Percentiles rank a stretch among this genome's conserved stretches.
Evolutionary conservation across 2,797 vertebrate species (phyloP).

Genomic region (Salmo trutta): DNA sequence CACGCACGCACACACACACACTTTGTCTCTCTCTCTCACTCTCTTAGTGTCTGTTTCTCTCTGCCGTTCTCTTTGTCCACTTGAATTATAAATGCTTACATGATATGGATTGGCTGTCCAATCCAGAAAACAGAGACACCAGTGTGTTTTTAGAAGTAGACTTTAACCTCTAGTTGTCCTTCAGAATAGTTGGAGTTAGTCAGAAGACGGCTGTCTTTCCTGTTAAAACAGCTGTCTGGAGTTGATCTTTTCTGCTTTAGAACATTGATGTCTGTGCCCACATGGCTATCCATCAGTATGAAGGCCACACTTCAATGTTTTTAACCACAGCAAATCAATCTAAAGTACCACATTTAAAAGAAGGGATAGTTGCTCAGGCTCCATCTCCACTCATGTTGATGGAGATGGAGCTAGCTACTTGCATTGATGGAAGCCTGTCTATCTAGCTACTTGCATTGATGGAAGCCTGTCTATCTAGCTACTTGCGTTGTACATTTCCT

Average conservation of each 20-base stretch:
- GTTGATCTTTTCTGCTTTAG: neutral
- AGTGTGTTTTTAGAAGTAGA: neutral
- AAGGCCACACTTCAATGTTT: too few relatives aligned
- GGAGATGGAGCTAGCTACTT: too few relatives aligned
- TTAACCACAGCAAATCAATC: too few relatives aligned
- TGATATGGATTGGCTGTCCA: neutral
- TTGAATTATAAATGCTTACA: neutral
- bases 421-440: too few relatives aligned
- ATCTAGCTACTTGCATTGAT: too few relatives aligned
- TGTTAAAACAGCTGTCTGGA: neutral
- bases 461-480: too few relatives aligned
- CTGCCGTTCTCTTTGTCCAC: slow-evolving; percentile 14
- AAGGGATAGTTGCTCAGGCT: too few relatives aligned
- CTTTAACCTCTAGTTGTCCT: neutral
- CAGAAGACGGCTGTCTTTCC: too few relatives aligned
- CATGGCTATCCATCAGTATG: neutral
- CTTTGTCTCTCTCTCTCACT: slow-evolving; percentile 35
- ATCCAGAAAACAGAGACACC: neutral
- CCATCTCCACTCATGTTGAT: too few relatives aligned
- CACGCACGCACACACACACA: slow-evolving; percentile 34
- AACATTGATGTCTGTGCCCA: neutral
- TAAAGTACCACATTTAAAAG: too few relatives aligned
- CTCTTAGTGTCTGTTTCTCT: slow-evolving; percentile 31
- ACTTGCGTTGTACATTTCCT: too few relatives aligned
- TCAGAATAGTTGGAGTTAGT: neutral